Evolutionary conservation across 2,113 vertebrate species (phyloP).

Genomic region (Phalacrocorax aristotelis): DNA sequence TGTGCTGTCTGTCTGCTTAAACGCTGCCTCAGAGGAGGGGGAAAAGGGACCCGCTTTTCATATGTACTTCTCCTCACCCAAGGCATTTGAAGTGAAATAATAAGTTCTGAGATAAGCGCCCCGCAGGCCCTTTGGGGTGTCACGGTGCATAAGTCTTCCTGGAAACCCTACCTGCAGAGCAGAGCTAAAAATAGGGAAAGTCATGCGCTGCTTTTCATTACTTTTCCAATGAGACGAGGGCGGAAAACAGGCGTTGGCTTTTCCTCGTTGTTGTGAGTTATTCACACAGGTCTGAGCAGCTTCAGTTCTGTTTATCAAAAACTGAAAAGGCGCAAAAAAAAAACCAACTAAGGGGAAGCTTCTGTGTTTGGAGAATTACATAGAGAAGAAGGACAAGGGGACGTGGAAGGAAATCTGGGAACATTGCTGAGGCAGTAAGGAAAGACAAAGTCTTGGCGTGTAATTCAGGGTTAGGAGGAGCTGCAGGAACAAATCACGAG

Average conservation of each 20-base stretch:
- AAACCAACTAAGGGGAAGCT: not conserved
- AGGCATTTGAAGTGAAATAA: not conserved
- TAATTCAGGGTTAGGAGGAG: not conserved
- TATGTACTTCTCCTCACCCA: not conserved
- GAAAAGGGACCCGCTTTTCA: not conserved
- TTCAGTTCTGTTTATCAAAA: not conserved
- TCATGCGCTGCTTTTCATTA: not conserved
- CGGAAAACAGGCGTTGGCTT: not conserved
- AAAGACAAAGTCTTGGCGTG: not conserved
- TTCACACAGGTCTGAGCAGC: not conserved
- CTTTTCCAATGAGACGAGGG: accelerated
- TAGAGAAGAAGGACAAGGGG: not conserved
- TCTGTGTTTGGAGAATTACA: accelerated
- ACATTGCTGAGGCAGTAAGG: not conserved
- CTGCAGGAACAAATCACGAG: not conserved
- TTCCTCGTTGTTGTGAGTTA: not conserved
- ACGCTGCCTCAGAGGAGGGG: not conserved
- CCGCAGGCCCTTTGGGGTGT: not conserved
- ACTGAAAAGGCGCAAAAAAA: not conserved
- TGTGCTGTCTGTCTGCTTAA: not conserved
- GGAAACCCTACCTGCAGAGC: not conserved
- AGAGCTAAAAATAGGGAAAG: constrained; percentile 7
- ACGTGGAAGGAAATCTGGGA: not conserved
- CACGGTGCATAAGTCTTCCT: not conserved
- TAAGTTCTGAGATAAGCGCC: not conserved